Conservation (phyloP, 2,888 invertebrate species). For the Chelonus formosanus region DNA sequence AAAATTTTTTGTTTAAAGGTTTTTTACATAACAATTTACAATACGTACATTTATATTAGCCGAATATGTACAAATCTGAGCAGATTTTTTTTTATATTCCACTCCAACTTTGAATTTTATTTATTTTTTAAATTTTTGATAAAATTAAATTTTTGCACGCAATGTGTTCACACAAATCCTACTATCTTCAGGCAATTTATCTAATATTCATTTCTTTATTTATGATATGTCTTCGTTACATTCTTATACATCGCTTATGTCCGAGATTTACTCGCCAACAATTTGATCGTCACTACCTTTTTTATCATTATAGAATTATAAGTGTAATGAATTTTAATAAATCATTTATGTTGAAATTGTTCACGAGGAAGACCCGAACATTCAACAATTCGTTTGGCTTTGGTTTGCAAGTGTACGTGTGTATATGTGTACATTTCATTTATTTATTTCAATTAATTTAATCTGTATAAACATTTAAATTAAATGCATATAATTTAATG, state of each 20-base stretch:
- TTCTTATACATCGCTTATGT: constrained; percentile 54
- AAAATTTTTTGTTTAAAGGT: constrained; percentile 11
- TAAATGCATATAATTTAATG: constrained; percentile 46
- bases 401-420: constrained; percentile 34
- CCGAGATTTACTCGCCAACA: constrained; percentile 14
- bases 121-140: constrained; percentile 10
- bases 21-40: constrained; percentile 54
- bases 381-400: constrained; percentile 62
- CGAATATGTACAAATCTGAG: constrained; percentile 46
- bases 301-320: constrained; percentile 1
- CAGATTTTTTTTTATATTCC: constrained; percentile 31
- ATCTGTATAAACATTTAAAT: constrained; percentile 59
- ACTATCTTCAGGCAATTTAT: constrained; percentile 63
- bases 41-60: constrained; percentile 50
- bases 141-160: constrained; percentile 53
- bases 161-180: constrained; percentile 52
- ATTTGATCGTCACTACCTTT: neutral
- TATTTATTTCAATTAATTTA: constrained; percentile 33
- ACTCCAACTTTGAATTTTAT: constrained; percentile 3
- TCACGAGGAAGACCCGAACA: constrained; percentile 53
- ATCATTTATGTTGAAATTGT: constrained; percentile 17
- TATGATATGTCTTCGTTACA: constrained; percentile 64
- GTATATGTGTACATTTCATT: neutral
- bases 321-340: constrained; percentile 17
- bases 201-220: constrained; percentile 49